Evolutionary conservation across 2,113 vertebrate species (phyloP).

Genomic region (Plectropomus leopardus): DNA sequence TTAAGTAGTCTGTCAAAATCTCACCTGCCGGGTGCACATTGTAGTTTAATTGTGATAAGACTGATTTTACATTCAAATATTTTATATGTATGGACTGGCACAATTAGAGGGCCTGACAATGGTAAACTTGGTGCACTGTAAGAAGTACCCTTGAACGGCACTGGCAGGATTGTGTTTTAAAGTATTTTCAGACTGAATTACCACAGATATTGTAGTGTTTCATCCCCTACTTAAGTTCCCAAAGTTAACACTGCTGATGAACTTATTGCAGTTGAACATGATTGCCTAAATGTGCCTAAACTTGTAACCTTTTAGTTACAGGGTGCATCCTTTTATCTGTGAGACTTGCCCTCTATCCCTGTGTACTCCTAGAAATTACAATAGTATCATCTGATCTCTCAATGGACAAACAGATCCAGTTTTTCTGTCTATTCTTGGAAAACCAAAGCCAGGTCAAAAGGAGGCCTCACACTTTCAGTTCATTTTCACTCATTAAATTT

Average conservation of each 20-base stretch:
- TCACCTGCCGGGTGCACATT: neutral
- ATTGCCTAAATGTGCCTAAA: neutral
- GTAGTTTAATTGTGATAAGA: neutral
- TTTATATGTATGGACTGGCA: neutral
- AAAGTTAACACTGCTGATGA: neutral
- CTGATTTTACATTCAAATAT: neutral
- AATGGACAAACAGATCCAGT: neutral
- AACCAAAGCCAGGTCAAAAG: neutral
- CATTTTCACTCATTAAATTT: neutral
- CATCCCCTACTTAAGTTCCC: neutral
- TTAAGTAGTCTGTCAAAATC: neutral
- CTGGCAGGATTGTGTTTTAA: neutral
- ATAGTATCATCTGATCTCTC: neutral
- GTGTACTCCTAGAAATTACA: conserved; percentile 10
- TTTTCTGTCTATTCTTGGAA: conserved; percentile 6
- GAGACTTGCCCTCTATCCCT: neutral
- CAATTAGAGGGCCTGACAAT: neutral
- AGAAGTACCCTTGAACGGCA: neutral
- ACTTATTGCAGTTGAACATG: neutral
- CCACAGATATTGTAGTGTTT: neutral
- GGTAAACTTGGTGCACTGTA: neutral
- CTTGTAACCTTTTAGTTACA: conserved; percentile 11
- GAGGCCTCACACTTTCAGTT: neutral
- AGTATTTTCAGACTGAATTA: neutral
- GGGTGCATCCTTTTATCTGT: neutral